Conservation (phyloP, 2,888 invertebrate species). For the Hoplodrina ambigua region DNA sequence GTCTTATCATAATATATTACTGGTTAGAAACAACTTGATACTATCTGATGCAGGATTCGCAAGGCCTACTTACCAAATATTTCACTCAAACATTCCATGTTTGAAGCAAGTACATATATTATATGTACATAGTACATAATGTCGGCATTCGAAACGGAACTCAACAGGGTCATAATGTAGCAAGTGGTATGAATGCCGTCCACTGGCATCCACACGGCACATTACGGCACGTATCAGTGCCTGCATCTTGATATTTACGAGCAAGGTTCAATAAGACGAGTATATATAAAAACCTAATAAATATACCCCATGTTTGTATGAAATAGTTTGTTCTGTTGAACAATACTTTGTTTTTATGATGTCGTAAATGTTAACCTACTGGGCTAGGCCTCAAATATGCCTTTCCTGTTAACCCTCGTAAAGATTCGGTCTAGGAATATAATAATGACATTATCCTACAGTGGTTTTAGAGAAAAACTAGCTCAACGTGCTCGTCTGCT, state of each 20-base stretch:
- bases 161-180: conserved; percentile 41
- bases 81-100: conserved; percentile 12
- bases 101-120: conserved; percentile 4
- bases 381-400: conserved; percentile 27
- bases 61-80: not conserved
- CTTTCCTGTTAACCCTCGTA: conserved; percentile 30
- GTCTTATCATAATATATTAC: not conserved
- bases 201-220: conserved; percentile 17
- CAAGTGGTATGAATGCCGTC: conserved; percentile 33
- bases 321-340: conserved; percentile 18
- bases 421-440: conserved; percentile 24
- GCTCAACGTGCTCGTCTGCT: not conserved
- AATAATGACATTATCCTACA: conserved; percentile 31
- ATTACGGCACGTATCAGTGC: conserved; percentile 35
- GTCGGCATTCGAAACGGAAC: conserved; percentile 32
- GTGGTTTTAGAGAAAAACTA: conserved; percentile 11
- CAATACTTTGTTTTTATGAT: conserved; percentile 34
- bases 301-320: conserved; percentile 15
- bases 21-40: not conserved
- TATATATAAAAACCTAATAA: conserved; percentile 36
- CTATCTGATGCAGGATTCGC: not conserved
- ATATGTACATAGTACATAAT: conserved; percentile 27
- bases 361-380: conserved; percentile 35
- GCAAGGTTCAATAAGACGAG: conserved; percentile 27
- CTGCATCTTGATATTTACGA: conserved; percentile 49